Evolutionary conservation across 1,140 invertebrate species (phyloP), one percentile per base, ranked within the genome.

Genomic region (Acyrthosiphon pisum): DNA sequence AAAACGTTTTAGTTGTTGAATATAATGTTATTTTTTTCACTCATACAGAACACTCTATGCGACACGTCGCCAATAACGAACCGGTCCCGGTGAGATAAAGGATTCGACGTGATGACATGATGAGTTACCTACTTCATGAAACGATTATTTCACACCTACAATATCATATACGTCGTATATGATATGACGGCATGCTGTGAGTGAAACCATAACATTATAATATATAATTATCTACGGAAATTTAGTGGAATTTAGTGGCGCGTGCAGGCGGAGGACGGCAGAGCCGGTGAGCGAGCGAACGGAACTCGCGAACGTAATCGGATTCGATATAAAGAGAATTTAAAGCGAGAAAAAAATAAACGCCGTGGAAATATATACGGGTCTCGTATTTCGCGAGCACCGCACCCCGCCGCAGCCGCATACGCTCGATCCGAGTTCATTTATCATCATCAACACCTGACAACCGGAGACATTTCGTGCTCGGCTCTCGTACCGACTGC

Each of bases 401-500:
- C 23, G 26, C 41, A 9, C 14, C 46, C 18, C 86, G 1, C 20
- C 86, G 30, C n/a, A 18, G 30, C 30, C 26, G 30, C 30, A n/a
- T 7, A n/a, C 60, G 9, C 60, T 68, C 60, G 8, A 46, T 84
- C 76, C 22, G 26, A 92, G 91, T 92, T 92, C 91, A 83, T 92
- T 92, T 83, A 92, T 92, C 91, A 92, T 92, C 91, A 53, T 92
- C 91, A 92, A 92, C 91, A 50, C 46, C 76, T 50, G 68, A 83
- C 76, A 92, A 92, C 91, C 76, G 68, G 91, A 92, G 91, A 92
- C 91, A 50, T 92, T 83, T 83, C 68, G 46, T 83, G 68, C 44
- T 92, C 76, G 60, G 37, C 60, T 81, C 60, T 76, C 14, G 44
- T 81, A 22, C 30, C 30, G 83, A 30, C 26, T 22, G 20, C 48